Evolutionary conservation across 2,113 vertebrate genomes (phyloP), one percentile per base, ranked within the genome.

Genomic region (Collichthys lucidus): DNA sequence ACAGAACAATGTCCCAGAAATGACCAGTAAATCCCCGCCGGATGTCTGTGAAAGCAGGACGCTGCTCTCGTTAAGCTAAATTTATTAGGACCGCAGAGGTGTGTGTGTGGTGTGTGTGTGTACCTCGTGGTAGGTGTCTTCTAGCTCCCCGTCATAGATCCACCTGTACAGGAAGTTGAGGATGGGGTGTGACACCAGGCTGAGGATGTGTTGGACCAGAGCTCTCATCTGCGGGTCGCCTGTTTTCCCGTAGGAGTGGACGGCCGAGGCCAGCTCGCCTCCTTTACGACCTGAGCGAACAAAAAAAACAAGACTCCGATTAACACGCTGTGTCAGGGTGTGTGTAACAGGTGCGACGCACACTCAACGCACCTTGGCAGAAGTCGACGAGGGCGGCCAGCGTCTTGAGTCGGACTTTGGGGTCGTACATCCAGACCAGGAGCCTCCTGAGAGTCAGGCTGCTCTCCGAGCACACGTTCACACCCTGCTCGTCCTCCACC

Each of bases 71-170:
- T 55, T 31, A 16, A 19, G 42, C 65, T 12, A 35, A 8, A 35
- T 35, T 35, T 35, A 35, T 35, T 35, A 35, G 35, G 35, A 35
- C 35, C 35, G 35, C 35, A 35, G 35, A 35, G 35, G 44, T 44
- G 44, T 44, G 44, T 46, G 44, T 44, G 42, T 44, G 42, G 12
- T 16, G 46, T 22, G 47, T 31, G 8, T 4, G n/a, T 11, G 63
- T 89, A 99, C 98, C 95, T 99, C 98, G 20, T 99, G 98, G 92
- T 99, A 98, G 0, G 98, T 97, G 80, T 99, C 98, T 71, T 99
- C 98, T 7, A 99, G 92, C 84, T 99, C 98, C n/a, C 98, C 98
- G 3, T 99, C 98, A 9, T 99, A 99, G 89, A 99, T 99, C 98
- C 98, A 99, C 31, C 98, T 95, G 87, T 97, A 98, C 3, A 99